These are phyloP conservation scores for Popillia japonica DNA, from an alignment of 1,140 invertebrate genomes.

Conservation along the genomic window DNA sequence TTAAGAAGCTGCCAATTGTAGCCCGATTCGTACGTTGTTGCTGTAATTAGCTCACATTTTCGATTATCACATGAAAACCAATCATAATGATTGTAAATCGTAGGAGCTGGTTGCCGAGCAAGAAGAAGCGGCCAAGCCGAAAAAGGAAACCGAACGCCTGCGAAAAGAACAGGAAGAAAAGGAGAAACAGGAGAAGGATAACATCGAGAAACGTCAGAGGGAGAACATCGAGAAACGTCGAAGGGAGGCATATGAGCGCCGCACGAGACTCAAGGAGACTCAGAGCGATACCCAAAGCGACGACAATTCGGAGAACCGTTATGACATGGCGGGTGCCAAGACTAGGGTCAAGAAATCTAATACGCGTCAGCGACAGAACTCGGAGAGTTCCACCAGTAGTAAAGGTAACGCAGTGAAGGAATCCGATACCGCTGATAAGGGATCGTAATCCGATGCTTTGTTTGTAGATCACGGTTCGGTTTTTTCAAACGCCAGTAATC, in stretches of 20 bases:
- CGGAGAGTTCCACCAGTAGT: conserved; percentile 44
- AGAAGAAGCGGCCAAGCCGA: conserved; percentile 53
- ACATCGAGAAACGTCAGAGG: too few relatives aligned
- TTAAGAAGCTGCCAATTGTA: too few relatives aligned
- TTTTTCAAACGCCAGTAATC: conserved; percentile 31
- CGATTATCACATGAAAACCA: too few relatives aligned
- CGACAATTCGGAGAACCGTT: conserved; percentile 48
- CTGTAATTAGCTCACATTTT: too few relatives aligned
- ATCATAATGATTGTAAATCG: too few relatives aligned
- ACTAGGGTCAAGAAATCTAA: conserved; percentile 51
- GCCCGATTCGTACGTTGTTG: too few relatives aligned
- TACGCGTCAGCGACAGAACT: conserved; percentile 46
- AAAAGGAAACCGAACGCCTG: conserved; percentile 49
- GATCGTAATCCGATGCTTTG: neutral
- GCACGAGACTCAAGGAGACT: conserved; percentile 45
- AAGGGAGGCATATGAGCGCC: conserved; percentile 49
- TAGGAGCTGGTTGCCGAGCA: conserved; percentile 40
- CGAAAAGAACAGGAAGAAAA: conserved; percentile 41
- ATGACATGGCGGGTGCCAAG: conserved; percentile 57
- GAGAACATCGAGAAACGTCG: conserved; percentile 33
- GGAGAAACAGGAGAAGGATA: conserved; percentile 40
- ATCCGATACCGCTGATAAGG: too few relatives aligned
- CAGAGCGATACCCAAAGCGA: conserved; percentile 46
- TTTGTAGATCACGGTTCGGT: conserved; percentile 38
- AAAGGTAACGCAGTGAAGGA: conserved; percentile 38